Percentiles rank a stretch among this genome's conserved stretches.
Evolutionary conservation across 2,888 invertebrate species (phyloP).

Genomic region (Gryllus longicercus): DNA sequence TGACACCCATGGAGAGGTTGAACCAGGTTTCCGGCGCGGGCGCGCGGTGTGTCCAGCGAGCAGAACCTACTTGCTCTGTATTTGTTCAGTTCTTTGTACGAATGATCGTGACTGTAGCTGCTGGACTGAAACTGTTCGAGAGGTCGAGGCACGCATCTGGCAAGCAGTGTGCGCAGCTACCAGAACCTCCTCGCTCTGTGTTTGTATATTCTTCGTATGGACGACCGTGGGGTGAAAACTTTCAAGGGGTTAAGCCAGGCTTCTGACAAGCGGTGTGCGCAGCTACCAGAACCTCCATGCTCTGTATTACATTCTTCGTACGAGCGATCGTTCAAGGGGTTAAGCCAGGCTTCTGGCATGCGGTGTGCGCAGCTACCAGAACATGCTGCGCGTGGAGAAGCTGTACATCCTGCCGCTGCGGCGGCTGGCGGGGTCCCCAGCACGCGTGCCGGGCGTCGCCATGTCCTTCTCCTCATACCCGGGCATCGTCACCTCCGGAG

Average conservation of each 20-base stretch:
- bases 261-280: background rate
- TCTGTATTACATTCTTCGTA: background rate
- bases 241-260: too few relatives aligned
- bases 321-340: background rate
- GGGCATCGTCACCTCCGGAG: slow-evolving; percentile 55
- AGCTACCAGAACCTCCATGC: too few relatives aligned
- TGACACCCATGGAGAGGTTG: too few relatives aligned
- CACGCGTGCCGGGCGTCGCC: slow-evolving; percentile 54
- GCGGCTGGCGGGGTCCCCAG: slow-evolving; percentile 40
- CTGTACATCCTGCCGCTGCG: slow-evolving; percentile 59
- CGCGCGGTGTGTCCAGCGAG: too few relatives aligned
- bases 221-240: background rate
- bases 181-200: too few relatives aligned
- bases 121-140: too few relatives aligned
- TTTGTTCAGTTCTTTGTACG: too few relatives aligned
- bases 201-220: background rate
- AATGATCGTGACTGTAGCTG: too few relatives aligned
- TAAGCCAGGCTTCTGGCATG: background rate
- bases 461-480: slow-evolving; percentile 65
- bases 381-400: slow-evolving; percentile 66
- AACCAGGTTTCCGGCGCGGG: too few relatives aligned
- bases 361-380: slow-evolving; percentile 49
- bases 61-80: too few relatives aligned
- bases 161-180: too few relatives aligned
- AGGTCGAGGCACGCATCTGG: too few relatives aligned